phyloP scores from a whole-genome alignment of 2,113 vertebrate species.

The Forbesichthys papilliferus region DNA sequence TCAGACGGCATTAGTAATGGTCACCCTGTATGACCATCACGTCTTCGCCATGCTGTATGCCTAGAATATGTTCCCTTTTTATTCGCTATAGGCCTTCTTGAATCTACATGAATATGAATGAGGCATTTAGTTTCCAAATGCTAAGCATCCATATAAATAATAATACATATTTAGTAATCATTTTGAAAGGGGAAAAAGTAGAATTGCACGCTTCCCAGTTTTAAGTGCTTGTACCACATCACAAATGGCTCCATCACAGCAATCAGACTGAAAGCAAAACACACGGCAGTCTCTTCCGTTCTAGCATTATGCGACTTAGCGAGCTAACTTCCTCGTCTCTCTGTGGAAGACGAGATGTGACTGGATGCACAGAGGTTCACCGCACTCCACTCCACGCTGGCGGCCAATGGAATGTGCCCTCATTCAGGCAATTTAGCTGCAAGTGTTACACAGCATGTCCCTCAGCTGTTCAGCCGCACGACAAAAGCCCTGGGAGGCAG shows the following conservation, averaged over 20 bases:
- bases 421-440: conserved; percentile 69
- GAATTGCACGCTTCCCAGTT: no score
- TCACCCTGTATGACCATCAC: not conserved
- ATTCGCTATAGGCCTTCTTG: not conserved
- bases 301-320: conserved; percentile 24
- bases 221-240: no score
- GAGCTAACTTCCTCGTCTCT: conserved; percentile 33
- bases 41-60: conserved; percentile 8
- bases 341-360: conserved; percentile 47
- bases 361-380: conserved; percentile 42
- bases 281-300: conserved; percentile 23
- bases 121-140: no score
- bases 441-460: conserved; percentile 73
- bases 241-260: not conserved
- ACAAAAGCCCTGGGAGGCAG: conserved; percentile 62
- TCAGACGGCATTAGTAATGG: conserved; percentile 17
- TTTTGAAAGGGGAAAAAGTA: no score
- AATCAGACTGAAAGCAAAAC: conserved; percentile 17
- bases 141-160: no score
- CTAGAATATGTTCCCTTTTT: conserved; percentile 2
- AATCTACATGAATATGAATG: not conserved
- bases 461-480: conserved; percentile 61
- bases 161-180: no score
- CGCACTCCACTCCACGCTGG: conserved; percentile 50
- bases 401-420: conserved; percentile 57